Evolutionary conservation across 2,797 vertebrate genomes (phyloP).

Genomic region (Lepus townsendii): DNA sequence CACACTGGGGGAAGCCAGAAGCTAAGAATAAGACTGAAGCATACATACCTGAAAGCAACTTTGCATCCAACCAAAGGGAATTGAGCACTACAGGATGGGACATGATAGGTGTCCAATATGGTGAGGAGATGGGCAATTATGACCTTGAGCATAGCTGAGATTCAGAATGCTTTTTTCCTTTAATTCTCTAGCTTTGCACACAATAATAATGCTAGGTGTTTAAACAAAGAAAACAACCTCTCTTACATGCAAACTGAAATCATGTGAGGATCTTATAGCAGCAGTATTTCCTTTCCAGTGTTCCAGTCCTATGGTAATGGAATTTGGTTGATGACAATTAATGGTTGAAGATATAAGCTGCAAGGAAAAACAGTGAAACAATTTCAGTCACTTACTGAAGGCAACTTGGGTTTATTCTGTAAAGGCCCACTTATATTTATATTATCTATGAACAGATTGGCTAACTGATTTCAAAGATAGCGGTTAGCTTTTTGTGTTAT

Average conservation of each 20-base stretch:
- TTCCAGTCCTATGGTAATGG: neutral
- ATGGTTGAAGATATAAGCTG: neutral
- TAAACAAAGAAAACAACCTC: neutral
- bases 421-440: neutral
- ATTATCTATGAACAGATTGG: neutral
- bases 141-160: neutral
- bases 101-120: rapidly evolving
- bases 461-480: neutral
- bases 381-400: neutral
- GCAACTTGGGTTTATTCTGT: neutral
- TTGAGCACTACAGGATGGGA: neutral
- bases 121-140: neutral
- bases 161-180: neutral
- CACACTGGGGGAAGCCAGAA: neutral
- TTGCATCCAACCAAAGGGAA: neutral
- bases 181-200: neutral
- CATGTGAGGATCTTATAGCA: neutral
- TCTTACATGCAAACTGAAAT: neutral
- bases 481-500: neutral
- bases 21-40: neutral
- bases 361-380: neutral
- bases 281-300: neutral
- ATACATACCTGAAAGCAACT: neutral
- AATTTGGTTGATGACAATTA: neutral
- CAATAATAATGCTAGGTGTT: neutral